A percentile compares a stretch with the other conserved stretches of the same genome.
Evolutionary conservation across 2,888 invertebrate species (phyloP).

Genomic region (Clostera curtula): DNA sequence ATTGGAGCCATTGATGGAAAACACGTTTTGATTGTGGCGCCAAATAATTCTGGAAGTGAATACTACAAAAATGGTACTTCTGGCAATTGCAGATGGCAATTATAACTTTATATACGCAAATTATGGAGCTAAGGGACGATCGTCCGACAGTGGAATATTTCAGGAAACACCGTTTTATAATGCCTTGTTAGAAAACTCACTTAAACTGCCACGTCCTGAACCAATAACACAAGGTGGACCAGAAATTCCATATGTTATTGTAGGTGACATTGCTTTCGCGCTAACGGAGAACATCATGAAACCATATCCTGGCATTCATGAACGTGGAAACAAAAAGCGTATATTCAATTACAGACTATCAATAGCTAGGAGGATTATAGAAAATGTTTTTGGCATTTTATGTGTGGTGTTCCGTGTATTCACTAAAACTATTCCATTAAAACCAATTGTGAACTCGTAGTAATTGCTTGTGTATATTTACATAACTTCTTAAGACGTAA

Average conservation of each 20-base stretch:
- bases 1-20: too few relatives aligned
- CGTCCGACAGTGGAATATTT: constrained; percentile 25
- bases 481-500: too few relatives aligned
- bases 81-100: constrained; percentile 20
- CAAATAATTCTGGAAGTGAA: constrained; percentile 21
- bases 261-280: constrained; percentile 31
- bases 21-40: constrained; percentile 17
- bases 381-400: constrained; percentile 21
- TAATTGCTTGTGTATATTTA: constrained; percentile 18
- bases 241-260: constrained; percentile 19
- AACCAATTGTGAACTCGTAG: constrained; percentile 17
- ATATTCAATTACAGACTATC: constrained; percentile 18
- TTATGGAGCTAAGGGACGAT: constrained; percentile 20
- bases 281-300: constrained; percentile 24
- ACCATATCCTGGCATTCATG: constrained; percentile 20
- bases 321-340: constrained; percentile 18
- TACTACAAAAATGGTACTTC: constrained; percentile 21
- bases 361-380: constrained; percentile 19
- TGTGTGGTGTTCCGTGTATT: constrained; percentile 23
- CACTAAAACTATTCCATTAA: constrained; percentile 16
- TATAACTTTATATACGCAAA: constrained; percentile 22
- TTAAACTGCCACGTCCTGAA: constrained; percentile 18
- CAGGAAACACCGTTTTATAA: constrained; percentile 22
- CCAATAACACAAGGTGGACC: constrained; percentile 15
- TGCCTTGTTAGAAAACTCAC: constrained; percentile 16